Conservation (phyloP, 2,113 vertebrate genomes). For the Gallinago undulata region DNA sequence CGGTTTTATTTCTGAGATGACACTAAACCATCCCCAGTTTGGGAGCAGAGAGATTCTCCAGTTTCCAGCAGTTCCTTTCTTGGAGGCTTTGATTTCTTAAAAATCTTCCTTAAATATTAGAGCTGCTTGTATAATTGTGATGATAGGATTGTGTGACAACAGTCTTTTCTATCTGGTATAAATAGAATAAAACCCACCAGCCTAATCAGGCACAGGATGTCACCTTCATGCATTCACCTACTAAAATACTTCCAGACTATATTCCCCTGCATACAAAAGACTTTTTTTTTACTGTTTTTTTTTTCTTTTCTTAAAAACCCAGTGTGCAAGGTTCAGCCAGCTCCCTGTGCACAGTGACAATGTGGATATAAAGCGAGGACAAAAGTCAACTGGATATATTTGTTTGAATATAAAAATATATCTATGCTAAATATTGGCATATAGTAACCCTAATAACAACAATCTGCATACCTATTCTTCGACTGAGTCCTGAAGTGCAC, state of each 20-base stretch:
- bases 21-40: neutral
- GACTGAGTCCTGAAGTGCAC: neutral
- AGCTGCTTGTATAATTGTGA: neutral
- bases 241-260: neutral
- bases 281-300: neutral
- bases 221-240: neutral
- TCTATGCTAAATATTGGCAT: neutral
- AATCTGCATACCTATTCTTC: rapidly evolving
- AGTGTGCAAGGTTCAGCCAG: neutral
- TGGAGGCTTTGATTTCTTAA: neutral
- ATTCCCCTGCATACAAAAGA: neutral
- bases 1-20: neutral
- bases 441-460: neutral
- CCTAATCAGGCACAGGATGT: neutral
- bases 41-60: neutral
- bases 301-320: neutral
- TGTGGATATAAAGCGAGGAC: neutral
- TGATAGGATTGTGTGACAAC: neutral
- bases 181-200: neutral
- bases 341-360: neutral
- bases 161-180: neutral
- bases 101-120: neutral
- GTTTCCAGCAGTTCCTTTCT: neutral
- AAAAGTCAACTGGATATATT: neutral
- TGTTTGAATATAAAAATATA: neutral